Conservation (phyloP, 2,888 invertebrate genomes). For the Balanococcus diminutus region DNA sequence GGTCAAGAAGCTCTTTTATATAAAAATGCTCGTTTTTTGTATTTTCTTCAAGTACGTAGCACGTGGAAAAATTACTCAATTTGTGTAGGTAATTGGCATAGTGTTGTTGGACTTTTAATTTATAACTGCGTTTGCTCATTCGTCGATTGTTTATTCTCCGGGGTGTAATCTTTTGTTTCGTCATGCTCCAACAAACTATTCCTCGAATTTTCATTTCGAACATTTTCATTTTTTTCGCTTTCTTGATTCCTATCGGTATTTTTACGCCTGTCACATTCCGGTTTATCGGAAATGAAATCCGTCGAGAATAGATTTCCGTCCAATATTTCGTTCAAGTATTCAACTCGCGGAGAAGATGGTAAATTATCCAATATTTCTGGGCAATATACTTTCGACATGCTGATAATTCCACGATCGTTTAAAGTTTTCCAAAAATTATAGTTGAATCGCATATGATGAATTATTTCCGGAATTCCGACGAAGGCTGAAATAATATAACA, state of each 20-base stretch:
- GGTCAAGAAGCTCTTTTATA: background rate
- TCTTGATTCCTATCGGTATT: background rate
- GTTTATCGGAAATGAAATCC: background rate
- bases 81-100: background rate
- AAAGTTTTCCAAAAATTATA: conserved; percentile 88
- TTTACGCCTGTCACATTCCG: conserved; percentile 3
- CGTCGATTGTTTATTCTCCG: background rate
- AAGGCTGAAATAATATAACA: conserved; percentile 72
- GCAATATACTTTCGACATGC: conserved; percentile 51
- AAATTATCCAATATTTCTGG: conserved; percentile 50
- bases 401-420: conserved; percentile 60
- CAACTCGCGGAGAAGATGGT: conserved; percentile 46
- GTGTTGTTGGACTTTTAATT: background rate
- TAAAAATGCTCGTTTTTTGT: background rate
- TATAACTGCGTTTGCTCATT: conserved; percentile 9
- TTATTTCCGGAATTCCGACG: conserved; percentile 90
- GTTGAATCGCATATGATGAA: conserved; percentile 81
- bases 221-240: conserved; percentile 6
- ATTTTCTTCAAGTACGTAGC: conserved; percentile 1
- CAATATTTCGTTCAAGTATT: conserved; percentile 44
- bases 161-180: background rate
- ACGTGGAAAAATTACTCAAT: background rate
- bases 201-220: conserved; percentile 18
- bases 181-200: background rate
- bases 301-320: background rate